Percentiles rank a stretch among this genome's conserved stretches.
These are phyloP conservation scores for Listronotus oregonensis DNA, from an alignment of 1,140 invertebrate species.

Conservation along the genomic window DNA sequence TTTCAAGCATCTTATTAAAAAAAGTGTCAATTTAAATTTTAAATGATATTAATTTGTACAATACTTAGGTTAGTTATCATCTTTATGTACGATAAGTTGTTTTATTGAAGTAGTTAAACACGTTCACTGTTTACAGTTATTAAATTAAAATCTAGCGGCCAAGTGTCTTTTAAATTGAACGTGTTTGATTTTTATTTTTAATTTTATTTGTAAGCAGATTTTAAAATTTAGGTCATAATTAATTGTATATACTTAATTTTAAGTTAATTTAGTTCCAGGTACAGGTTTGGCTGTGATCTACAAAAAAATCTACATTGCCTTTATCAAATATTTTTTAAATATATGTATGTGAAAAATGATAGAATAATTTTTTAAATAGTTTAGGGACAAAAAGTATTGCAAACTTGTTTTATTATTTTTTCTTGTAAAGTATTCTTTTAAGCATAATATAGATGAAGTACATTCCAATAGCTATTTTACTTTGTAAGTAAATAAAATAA, in stretches of 20 bases:
- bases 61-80: too few species aligned
- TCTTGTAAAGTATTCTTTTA: neutral
- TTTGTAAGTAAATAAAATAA: slow-evolving; percentile 22
- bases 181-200: neutral
- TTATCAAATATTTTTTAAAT: neutral
- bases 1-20: neutral
- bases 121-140: neutral
- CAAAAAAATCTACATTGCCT: slow-evolving; percentile 21
- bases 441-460: neutral
- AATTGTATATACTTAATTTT: slow-evolving; percentile 22
- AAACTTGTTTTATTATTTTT: slow-evolving; percentile 21
- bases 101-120: neutral
- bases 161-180: neutral
- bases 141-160: neutral
- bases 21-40: neutral
- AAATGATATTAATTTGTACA: slow-evolving; percentile 1
- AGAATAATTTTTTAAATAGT: slow-evolving; percentile 8
- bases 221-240: too few species aligned
- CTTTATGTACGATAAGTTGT: slow-evolving; percentile 6
- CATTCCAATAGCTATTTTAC: slow-evolving; percentile 26
- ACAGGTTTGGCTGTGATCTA: slow-evolving; percentile 33
- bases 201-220: neutral
- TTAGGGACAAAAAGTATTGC: neutral
- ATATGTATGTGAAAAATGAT: slow-evolving; percentile 18
- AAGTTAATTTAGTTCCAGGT: slow-evolving; percentile 31